These are phyloP conservation scores for Phainopepla nitens DNA, from an alignment of 2,113 vertebrate genomes.

Conservation along the genomic window DNA sequence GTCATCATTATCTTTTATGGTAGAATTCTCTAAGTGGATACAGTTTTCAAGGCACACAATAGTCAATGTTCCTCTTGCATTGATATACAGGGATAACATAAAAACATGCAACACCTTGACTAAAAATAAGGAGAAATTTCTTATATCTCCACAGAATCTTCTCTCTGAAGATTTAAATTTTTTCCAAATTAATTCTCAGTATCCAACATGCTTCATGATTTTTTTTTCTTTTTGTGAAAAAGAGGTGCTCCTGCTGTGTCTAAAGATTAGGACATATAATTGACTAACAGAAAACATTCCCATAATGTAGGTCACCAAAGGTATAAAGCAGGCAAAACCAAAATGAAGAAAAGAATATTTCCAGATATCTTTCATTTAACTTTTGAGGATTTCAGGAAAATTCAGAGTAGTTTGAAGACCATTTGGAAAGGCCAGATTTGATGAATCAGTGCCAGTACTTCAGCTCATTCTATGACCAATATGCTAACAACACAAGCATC, in stretches of 20 bases:
- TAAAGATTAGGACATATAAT: background rate
- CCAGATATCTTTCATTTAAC: background rate
- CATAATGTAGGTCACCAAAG: background rate
- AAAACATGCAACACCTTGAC: background rate
- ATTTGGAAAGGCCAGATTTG: background rate
- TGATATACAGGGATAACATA: background rate
- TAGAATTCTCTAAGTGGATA: background rate
- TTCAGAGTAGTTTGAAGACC: background rate
- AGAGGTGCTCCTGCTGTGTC: background rate
- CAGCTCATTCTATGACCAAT: background rate
- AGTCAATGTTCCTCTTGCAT: background rate
- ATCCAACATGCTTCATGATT: background rate
- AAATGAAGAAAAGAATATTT: background rate
- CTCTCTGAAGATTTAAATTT: background rate
- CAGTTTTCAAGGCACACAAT: background rate
- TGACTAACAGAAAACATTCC: background rate
- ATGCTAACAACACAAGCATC: background rate
- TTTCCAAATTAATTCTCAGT: background rate
- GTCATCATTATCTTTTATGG: background rate
- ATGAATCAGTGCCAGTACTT: background rate
- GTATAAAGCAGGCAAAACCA: background rate
- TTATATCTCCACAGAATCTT: background rate
- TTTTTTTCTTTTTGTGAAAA: background rate
- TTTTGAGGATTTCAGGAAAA: conserved; percentile 26
- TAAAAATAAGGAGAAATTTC: background rate